These are phyloP conservation scores for Archilochus colubris DNA, from an alignment of 2,113 vertebrate species.

Conservation along the genomic window DNA sequence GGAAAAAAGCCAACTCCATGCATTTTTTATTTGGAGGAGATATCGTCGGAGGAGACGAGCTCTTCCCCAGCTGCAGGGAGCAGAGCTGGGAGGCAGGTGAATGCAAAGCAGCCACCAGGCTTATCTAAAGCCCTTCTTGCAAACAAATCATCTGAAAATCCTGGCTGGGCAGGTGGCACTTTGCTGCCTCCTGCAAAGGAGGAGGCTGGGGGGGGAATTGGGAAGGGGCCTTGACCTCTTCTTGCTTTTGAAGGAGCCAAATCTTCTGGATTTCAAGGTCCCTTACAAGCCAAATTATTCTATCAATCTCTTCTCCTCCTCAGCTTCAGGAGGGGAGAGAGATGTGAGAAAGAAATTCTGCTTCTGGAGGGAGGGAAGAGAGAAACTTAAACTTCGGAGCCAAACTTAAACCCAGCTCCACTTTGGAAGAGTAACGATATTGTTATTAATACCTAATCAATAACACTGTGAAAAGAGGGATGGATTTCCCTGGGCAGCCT, in stretches of 20 bases:
- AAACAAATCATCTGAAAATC: neutral
- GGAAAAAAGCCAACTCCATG: constrained; percentile 47
- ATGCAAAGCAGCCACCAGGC: neutral
- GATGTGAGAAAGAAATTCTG: neutral
- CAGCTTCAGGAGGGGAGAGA: neutral
- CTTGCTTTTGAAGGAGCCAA: neutral
- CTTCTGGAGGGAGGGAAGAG: neutral
- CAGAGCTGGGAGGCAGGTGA: neutral
- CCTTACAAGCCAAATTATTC: no score
- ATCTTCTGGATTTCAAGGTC: neutral
- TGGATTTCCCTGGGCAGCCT: neutral
- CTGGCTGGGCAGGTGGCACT: neutral
- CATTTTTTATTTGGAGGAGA: constrained; percentile 49
- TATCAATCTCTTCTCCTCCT: neutral
- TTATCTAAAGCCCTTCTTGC: constrained; percentile 3
- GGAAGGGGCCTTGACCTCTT: accelerated
- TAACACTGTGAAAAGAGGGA: neutral
- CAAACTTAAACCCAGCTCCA: neutral
- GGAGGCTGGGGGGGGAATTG: neutral
- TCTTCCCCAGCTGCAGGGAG: neutral
- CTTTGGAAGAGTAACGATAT: neutral
- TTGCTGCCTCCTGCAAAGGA: neutral
- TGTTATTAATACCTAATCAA: neutral
- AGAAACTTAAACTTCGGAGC: neutral
- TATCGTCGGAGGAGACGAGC: neutral